Percentiles rank a stretch among this genome's conserved stretches.
Conservation (phyloP, 2,113 vertebrate species). For the Megatriorchis doriae region DNA sequence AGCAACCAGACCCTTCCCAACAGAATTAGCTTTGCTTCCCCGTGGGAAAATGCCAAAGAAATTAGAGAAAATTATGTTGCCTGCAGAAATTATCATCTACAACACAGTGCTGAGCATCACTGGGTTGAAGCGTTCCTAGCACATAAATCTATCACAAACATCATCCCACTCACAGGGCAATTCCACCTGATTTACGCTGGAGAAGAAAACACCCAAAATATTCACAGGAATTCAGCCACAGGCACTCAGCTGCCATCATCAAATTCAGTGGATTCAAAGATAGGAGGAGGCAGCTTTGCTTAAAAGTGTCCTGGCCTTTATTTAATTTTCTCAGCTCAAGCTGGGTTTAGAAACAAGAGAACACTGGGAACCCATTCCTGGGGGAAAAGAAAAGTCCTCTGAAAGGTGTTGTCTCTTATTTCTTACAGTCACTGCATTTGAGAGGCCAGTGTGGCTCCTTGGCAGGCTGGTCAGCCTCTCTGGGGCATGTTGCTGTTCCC, state of each 20-base stretch:
- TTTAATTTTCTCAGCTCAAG: not conserved
- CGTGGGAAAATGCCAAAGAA: not conserved
- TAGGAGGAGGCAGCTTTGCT: not conserved
- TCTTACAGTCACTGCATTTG: not conserved
- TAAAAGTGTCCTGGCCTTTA: not conserved
- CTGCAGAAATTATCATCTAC: not conserved
- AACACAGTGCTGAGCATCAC: not conserved
- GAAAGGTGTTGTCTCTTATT: not conserved
- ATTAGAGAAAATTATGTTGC: not conserved
- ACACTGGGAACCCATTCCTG: not conserved
- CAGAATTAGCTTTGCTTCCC: not conserved
- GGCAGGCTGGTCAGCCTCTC: not conserved
- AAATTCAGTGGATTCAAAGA: not conserved
- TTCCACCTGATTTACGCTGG: not conserved
- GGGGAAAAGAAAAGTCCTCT: not conserved
- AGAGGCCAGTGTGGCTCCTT: not conserved
- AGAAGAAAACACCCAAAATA: not conserved
- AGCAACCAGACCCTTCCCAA: not conserved
- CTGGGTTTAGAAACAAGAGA: not conserved
- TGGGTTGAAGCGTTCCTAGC: not conserved
- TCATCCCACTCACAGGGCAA: not conserved
- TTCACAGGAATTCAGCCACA: not conserved
- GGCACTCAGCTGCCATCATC: not conserved
- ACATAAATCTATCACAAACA: not conserved
- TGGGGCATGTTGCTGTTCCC: not conserved